Conservation (phyloP, 2,888 invertebrate species). For the Phaonia tiefii region DNA sequence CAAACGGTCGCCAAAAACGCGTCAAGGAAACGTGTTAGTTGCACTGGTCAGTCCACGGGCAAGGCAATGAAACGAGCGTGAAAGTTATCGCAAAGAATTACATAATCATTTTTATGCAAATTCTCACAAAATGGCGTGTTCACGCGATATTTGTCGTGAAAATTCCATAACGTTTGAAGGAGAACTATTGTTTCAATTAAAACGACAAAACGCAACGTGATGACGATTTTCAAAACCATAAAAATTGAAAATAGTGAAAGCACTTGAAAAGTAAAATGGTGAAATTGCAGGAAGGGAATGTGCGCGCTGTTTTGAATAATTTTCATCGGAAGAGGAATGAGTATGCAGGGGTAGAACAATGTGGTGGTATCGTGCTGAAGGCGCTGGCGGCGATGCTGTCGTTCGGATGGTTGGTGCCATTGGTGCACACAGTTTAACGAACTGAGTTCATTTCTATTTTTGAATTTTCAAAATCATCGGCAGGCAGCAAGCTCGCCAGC, state of each 20-base stretch:
- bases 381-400: constrained; percentile 25
- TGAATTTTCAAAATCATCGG: constrained; percentile 73
- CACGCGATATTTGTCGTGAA: neutral
- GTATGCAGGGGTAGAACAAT: neutral
- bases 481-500: neutral
- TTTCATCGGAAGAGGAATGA: neutral
- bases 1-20: constrained; percentile 49
- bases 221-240: no score
- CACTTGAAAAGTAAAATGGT: neutral
- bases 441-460: constrained; percentile 81
- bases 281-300: constrained; percentile 6
- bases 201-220: neutral
- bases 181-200: constrained; percentile 20
- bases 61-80: constrained; percentile 12
- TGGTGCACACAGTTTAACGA: constrained; percentile 77
- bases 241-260: constrained; percentile 3
- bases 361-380: constrained; percentile 35
- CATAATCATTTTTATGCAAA: constrained; percentile 49
- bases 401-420: constrained; percentile 33
- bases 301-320: neutral
- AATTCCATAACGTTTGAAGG: constrained; percentile 3
- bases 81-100: constrained; percentile 36
- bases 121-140: constrained; percentile 35
- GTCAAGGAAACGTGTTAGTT: constrained; percentile 30
- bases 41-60: constrained; percentile 13